Conservation (phyloP, 2,888 invertebrate genomes). For the Ophraella communa region DNA sequence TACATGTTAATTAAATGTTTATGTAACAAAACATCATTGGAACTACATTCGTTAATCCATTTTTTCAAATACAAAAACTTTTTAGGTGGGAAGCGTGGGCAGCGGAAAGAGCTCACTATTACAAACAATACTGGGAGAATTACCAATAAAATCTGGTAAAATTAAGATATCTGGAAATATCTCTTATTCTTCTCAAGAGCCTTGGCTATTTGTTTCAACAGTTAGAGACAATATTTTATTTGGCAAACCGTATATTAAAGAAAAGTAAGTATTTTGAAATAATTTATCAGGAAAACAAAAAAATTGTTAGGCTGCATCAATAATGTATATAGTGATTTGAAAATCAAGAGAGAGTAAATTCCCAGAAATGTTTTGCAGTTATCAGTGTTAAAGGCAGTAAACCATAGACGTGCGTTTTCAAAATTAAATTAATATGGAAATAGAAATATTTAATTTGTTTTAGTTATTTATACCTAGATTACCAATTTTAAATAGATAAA, state of each 20-base stretch:
- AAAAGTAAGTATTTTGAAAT: slow-evolving; percentile 52
- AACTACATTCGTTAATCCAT: neutral
- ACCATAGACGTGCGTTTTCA: no score
- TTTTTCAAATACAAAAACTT: neutral
- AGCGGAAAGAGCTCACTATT: slow-evolving; percentile 74
- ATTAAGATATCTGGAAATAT: slow-evolving; percentile 68
- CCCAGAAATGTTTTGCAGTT: no score
- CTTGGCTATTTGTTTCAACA: slow-evolving; percentile 78
- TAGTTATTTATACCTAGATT: no score
- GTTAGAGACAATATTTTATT: slow-evolving; percentile 83
- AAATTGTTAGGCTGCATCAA: no score
- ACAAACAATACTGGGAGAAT: slow-evolving; percentile 76
- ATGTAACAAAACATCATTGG: neutral
- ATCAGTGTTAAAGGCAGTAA: no score
- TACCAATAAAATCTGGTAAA: slow-evolving; percentile 68
- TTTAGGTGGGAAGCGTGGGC: slow-evolving; percentile 68
- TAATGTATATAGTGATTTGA: no score
- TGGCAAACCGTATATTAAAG: slow-evolving; percentile 68
- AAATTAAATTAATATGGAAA: no score
- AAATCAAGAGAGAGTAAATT: no score
- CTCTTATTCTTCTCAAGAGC: slow-evolving; percentile 80
- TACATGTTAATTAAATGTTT: no score
- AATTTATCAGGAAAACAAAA: neutral
- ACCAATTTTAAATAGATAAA: no score
- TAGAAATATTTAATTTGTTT: no score